These are phyloP conservation scores for Antheraea yamamai DNA, from an alignment of 2,888 invertebrate species.

Conservation along the genomic window DNA sequence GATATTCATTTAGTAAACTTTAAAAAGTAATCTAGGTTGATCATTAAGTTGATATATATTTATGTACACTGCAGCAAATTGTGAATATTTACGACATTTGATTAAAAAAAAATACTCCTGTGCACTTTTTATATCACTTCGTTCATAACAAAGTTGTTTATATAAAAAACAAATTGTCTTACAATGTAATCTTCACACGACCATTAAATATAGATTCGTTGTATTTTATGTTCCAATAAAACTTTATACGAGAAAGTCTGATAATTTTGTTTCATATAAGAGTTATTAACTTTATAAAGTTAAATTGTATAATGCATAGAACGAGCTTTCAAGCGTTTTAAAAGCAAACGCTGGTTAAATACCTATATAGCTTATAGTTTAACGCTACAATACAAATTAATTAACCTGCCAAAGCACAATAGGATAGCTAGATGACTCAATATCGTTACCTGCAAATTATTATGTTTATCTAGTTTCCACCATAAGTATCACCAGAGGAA, in stretches of 20 bases:
- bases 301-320: conserved; percentile 6
- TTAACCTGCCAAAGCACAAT: conserved; percentile 56
- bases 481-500: conserved; percentile 60
- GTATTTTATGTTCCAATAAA: conserved; percentile 31
- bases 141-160: not conserved
- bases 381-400: conserved; percentile 52
- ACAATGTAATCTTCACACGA: conserved; percentile 9
- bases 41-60: not conserved
- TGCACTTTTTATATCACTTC: not conserved
- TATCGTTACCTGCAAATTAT: conserved; percentile 64
- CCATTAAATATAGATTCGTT: conserved; percentile 28
- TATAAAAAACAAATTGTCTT: conserved; percentile 8
- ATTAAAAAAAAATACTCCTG: not conserved
- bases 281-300: conserved; percentile 26
- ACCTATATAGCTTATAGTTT: conserved; percentile 35
- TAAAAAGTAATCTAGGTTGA: not conserved
- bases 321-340: conserved; percentile 27
- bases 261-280: conserved; percentile 31
- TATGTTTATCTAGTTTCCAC: conserved; percentile 67
- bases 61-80: not conserved
- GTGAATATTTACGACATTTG: not conserved
- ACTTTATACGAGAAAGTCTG: conserved; percentile 14
- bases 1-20: not conserved
- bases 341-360: conserved; percentile 47
- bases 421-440: conserved; percentile 60